Evolutionary conservation across 1,140 invertebrate species (phyloP), one percentile per base, ranked within the genome.

Genomic region (Mesaphorura yosii): DNA sequence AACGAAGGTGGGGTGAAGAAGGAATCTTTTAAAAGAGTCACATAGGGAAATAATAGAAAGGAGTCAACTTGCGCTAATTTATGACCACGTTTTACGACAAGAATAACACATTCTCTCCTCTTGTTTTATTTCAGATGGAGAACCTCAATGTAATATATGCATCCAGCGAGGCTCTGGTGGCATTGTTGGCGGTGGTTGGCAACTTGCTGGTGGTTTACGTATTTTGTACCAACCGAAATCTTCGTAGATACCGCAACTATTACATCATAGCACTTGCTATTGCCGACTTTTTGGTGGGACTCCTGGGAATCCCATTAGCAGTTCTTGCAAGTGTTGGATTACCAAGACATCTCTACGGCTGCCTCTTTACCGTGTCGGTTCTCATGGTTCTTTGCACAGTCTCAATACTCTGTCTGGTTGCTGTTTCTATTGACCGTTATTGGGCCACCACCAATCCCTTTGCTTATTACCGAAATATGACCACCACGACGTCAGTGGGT

Each of bases 371-470:
- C n/a, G 78, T 87, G 4, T 90, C 86, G 0, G 69, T 90, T 28
- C 73, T 93, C 53, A 78, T 92, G 49, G 83, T 91, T 37, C 72
- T 92, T 23, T 93, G 88, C 65, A 92, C 88, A 28, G 86, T 88
- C 60, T 90, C 86, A 60, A 93, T 93, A 57, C 86, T 93, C 65
- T 88, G 85, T 66, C 70, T 93, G 62, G 84, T 93, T 1, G 88
- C 86, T 2, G 88, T 93, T 3, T 88, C 86, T 19, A 78, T 91
- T 50, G 88, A 93, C 73, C 76, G 88, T 37, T 92, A 90, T 68
- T 90, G 87, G 87, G 88, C 88, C 14, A 91, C 92, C 55, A 74
- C 91, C 0, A 78, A 88, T 69, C 88, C 88, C 0, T 84, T 93
- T 80, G 82, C 81, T 53, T 93, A 92, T 67, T 87, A 86, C 0